Conservation (phyloP, 2,797 vertebrate genomes). For the Mus minutoides region DNA sequence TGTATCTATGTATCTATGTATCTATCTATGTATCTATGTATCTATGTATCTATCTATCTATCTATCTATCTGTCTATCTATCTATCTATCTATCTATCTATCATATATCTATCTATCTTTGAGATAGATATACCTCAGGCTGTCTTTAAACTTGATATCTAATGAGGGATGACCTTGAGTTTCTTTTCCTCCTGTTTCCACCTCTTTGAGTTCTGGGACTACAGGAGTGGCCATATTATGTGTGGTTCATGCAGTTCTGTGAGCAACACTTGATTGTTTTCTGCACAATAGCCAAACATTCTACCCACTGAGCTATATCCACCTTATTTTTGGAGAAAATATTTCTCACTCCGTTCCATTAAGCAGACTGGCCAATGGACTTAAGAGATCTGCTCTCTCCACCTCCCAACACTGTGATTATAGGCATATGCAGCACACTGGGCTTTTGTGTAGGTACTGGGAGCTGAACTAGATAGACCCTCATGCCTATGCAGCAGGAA, state of each 20-base stretch:
- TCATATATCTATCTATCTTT: background rate
- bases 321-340: background rate
- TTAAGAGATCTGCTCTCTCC: background rate
- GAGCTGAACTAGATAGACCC: background rate
- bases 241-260: background rate
- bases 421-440: background rate
- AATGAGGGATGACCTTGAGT: background rate
- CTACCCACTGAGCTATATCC: background rate
- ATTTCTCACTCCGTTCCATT: background rate
- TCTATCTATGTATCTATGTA: background rate
- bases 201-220: background rate
- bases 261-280: background rate
- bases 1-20: too few relatives aligned
- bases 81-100: background rate
- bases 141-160: background rate
- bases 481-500: background rate
- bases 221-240: background rate
- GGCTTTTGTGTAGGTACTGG: background rate
- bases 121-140: background rate
- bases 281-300: background rate
- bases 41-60: too few relatives aligned
- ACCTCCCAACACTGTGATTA: background rate
- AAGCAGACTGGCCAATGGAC: background rate
- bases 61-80: background rate
- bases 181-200: background rate